Evolutionary conservation across 1,140 invertebrate genomes (phyloP).

Genomic region (Orius laevigatus): DNA sequence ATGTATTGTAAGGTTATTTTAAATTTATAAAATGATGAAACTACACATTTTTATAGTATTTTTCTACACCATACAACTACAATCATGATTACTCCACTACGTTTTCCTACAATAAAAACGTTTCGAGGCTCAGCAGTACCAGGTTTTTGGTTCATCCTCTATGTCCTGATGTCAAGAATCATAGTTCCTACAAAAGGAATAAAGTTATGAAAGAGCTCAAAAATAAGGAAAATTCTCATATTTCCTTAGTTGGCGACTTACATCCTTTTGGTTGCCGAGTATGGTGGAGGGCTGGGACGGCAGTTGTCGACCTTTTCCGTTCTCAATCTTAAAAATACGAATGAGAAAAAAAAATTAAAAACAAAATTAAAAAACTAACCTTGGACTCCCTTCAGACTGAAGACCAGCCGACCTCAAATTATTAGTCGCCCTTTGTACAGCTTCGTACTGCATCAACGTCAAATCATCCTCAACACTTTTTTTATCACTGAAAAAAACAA

Average conservation of each 20-base stretch:
- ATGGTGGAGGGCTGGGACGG: constrained; percentile 15
- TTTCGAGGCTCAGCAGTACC: constrained; percentile 11
- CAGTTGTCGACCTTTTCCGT: constrained; percentile 4
- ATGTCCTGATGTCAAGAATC: constrained; percentile 12
- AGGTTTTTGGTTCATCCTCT: constrained; percentile 14
- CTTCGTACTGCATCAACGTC: constrained; percentile 25
- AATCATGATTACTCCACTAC: too few relatives aligned
- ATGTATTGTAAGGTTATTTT: too few relatives aligned
- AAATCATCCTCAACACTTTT: constrained; percentile 15
- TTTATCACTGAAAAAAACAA: constrained; percentile 2
- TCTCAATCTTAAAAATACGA: background rate
- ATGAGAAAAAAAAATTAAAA: constrained; percentile 5
- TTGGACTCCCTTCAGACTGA: constrained; percentile 15
- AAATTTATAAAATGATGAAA: too few relatives aligned
- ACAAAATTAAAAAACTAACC: constrained; percentile 4
- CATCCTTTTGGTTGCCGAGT: constrained; percentile 13
- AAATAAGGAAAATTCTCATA: background rate
- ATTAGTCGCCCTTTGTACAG: constrained; percentile 23
- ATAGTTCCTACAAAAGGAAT: background rate
- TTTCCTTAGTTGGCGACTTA: constrained; percentile 1
- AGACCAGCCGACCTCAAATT: constrained; percentile 21
- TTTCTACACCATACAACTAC: too few relatives aligned
- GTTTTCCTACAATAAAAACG: too few relatives aligned
- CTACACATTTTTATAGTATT: too few relatives aligned
- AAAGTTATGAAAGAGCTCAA: background rate